phyloP scores from a whole-genome alignment of 2,888 invertebrate species.

The Acanthosepion pharaonis region DNA sequence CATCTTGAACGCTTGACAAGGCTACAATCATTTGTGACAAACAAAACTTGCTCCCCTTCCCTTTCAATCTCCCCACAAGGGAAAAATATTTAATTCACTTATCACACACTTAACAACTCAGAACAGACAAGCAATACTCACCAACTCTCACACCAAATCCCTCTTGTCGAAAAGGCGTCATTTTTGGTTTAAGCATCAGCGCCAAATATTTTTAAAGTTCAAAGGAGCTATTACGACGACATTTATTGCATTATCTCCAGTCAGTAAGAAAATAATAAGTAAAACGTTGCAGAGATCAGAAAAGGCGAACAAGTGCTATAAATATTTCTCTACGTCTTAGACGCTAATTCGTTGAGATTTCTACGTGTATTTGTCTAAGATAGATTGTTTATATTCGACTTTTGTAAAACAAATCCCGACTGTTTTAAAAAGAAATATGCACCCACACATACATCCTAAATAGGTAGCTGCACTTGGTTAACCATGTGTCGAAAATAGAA shows the following conservation, averaged over 20 bases:
- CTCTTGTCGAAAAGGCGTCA: neutral
- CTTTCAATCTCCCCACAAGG: neutral
- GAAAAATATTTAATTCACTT: neutral
- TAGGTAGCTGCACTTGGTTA: too few species aligned
- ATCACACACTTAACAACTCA: neutral
- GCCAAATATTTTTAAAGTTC: neutral
- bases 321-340: neutral
- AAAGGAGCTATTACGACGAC: neutral
- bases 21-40: neutral
- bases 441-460: too few species aligned
- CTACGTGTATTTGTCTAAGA: too few species aligned
- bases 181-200: neutral
- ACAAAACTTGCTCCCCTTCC: neutral
- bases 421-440: too few species aligned
- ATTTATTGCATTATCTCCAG: neutral
- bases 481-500: too few species aligned
- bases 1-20: neutral
- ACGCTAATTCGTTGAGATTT: too few species aligned
- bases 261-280: neutral
- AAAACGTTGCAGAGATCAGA: neutral
- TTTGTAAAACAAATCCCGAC: too few species aligned
- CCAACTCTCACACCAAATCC: neutral
- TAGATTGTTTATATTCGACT: too few species aligned
- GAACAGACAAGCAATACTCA: neutral
- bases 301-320: neutral